phyloP scores from a whole-genome alignment of 37 sponge, comb jelly and placozoan species.

The Cladorhizidae sp. region DNA sequence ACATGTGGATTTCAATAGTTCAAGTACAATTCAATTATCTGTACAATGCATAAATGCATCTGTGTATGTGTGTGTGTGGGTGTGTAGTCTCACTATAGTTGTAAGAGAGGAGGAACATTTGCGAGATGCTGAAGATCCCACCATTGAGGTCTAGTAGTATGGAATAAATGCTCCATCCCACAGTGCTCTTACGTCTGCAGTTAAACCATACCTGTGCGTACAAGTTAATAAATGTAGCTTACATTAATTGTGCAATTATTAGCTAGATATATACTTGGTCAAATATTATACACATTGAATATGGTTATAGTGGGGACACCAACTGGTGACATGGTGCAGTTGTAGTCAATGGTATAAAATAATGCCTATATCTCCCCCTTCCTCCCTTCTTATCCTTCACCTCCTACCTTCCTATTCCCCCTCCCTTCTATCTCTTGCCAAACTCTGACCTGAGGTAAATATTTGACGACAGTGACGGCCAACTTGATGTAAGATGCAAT shows the following conservation, averaged over 20 bases:
- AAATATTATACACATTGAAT: too few species aligned
- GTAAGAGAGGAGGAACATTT: conserved; percentile 96
- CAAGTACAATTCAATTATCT: not conserved
- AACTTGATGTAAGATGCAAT: conserved; percentile 93
- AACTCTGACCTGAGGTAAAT: conserved; percentile 78
- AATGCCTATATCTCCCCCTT: not conserved
- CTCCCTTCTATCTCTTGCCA: not conserved
- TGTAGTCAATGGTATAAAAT: not conserved
- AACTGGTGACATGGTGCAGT: too few species aligned
- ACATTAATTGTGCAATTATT: too few species aligned
- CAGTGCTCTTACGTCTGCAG: conserved; percentile 88
- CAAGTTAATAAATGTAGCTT: too few species aligned
- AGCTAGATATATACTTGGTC: too few species aligned
- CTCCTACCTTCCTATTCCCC: too few species aligned
- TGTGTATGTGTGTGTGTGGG: conserved; percentile 16
- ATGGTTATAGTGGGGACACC: too few species aligned
- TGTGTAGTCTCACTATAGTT: conserved; percentile 70
- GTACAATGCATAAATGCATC: not conserved
- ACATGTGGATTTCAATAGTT: not conserved
- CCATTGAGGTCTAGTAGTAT: conserved; percentile 94
- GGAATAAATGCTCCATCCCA: conserved; percentile 91
- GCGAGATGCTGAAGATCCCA: conserved; percentile 83
- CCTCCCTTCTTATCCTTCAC: too few species aligned
- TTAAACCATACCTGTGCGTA: conserved; percentile 79
- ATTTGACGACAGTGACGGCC: conserved; percentile 89